A percentile compares a stretch with the other conserved stretches of the same genome.
phyloP scores from a whole-genome alignment of 2,797 vertebrate genomes.

The Poeciliopsis presidionis region DNA sequence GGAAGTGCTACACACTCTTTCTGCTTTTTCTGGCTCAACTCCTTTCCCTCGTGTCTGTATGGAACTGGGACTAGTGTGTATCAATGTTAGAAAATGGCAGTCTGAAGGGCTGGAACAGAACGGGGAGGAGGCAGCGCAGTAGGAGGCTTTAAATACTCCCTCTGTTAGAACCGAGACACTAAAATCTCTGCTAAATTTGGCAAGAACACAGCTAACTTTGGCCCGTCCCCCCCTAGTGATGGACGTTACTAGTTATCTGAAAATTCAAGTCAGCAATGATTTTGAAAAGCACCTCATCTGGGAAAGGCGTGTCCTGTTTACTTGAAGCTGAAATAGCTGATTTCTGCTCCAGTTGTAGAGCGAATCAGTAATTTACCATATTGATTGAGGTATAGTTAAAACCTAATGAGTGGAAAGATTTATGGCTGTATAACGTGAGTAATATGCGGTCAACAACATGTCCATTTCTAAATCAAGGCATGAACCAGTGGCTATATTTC shows the following conservation, averaged over 20 bases:
- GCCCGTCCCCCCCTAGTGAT: slow-evolving; percentile 4
- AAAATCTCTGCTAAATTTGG: slow-evolving; percentile 48
- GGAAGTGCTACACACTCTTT: slow-evolving; percentile 19
- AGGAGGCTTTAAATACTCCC: slow-evolving; percentile 28
- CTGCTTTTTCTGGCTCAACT: slow-evolving; percentile 19
- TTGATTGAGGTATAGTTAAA: neutral
- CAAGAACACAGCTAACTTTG: slow-evolving; percentile 1
- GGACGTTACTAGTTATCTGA: slow-evolving; percentile 16
- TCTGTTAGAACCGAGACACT: slow-evolving; percentile 28
- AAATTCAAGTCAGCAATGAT: slow-evolving; percentile 39
- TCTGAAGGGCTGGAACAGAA: slow-evolving; percentile 36
- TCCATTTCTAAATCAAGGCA: neutral
- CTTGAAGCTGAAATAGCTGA: neutral
- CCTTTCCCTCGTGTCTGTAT: slow-evolving; percentile 35
- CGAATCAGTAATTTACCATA: neutral
- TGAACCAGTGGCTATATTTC: neutral
- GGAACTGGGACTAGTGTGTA: slow-evolving; percentile 50
- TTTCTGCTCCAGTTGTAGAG: neutral
- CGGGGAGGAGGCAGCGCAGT: slow-evolving; percentile 19
- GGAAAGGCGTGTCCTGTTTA: neutral
- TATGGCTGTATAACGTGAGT: neutral
- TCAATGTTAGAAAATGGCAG: slow-evolving; percentile 50
- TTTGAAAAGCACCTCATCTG: neutral
- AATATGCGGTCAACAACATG: neutral
- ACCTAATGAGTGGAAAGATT: neutral